phyloP scores from a whole-genome alignment of 2,888 invertebrate genomes.

The Clostera curtula region DNA sequence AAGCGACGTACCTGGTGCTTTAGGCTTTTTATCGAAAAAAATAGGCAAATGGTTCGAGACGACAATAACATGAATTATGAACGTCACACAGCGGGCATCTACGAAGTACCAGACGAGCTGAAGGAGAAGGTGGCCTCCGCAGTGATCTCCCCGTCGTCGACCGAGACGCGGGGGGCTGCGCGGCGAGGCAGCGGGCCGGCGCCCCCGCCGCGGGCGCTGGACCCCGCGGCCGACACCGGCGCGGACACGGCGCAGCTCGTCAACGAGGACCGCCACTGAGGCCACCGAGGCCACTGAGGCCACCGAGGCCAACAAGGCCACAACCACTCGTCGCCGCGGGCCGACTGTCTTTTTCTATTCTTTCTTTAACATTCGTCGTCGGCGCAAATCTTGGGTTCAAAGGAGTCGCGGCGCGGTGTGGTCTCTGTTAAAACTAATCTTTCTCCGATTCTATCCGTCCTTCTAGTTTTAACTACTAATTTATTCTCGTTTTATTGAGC shows the following conservation, averaged over 20 bases:
- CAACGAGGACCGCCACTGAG: constrained; percentile 84
- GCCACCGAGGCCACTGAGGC: constrained; percentile 22
- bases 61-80: not conserved
- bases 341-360: too few species aligned
- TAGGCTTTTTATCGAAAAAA: too few species aligned
- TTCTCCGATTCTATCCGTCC: constrained; percentile 38
- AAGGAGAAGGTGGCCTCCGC: constrained; percentile 82
- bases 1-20: too few species aligned
- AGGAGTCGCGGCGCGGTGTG: not conserved
- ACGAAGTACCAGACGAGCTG: constrained; percentile 87
- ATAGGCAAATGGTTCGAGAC: too few species aligned
- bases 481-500: constrained; percentile 26
- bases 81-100: constrained; percentile 75
- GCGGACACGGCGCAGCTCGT: constrained; percentile 94
- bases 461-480: constrained; percentile 35
- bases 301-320: not conserved
- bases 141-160: constrained; percentile 86
- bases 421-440: constrained; percentile 18
- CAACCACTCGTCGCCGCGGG: constrained; percentile 1
- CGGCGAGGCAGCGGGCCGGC: constrained; percentile 58
- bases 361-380: too few species aligned
- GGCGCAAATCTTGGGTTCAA: too few species aligned
- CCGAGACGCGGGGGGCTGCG: constrained; percentile 77
- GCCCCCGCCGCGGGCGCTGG: constrained; percentile 82
- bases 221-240: constrained; percentile 90